phyloP scores from a whole-genome alignment of 2,888 invertebrate genomes.

The Pseudeuparius sepicola region DNA sequence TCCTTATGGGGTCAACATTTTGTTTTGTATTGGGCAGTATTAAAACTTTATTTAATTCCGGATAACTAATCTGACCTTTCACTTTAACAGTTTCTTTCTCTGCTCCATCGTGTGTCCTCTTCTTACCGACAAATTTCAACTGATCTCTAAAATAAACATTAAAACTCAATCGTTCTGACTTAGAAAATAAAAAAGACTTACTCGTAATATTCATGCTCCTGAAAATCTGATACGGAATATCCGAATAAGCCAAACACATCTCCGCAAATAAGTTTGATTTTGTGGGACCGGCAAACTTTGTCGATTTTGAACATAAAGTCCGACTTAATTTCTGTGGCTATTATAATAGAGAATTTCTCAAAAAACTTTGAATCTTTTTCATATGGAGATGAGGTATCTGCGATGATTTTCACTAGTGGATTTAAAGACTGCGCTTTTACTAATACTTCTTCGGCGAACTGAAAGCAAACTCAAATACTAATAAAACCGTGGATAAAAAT shows the following conservation, averaged over 20 bases:
- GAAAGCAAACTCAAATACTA: too few relatives aligned
- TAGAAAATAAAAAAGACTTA: too few relatives aligned
- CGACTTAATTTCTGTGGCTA: constrained; percentile 65
- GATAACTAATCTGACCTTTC: constrained; percentile 51
- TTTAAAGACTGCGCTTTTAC: constrained; percentile 75
- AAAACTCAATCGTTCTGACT: constrained; percentile 6
- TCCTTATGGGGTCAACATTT: constrained; percentile 43
- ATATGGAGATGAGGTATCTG: constrained; percentile 53
- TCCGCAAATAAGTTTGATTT: constrained; percentile 77
- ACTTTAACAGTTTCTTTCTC: constrained; percentile 45
- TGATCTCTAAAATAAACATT: constrained; percentile 41
- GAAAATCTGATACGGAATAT: constrained; percentile 82
- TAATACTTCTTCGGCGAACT: constrained; percentile 78
- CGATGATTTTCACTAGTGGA: constrained; percentile 79
- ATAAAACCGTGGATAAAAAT: constrained; percentile 8
- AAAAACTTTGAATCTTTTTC: constrained; percentile 65
- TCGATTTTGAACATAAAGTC: constrained; percentile 66
- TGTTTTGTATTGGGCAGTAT: constrained; percentile 39
- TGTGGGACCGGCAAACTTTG: constrained; percentile 59
- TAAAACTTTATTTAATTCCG: constrained; percentile 58
- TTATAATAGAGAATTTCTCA: constrained; percentile 70
- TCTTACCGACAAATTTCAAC: constrained; percentile 39
- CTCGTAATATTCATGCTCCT: constrained; percentile 72
- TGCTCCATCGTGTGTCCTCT: constrained; percentile 50
- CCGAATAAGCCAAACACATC: constrained; percentile 93